These are phyloP conservation scores for Synergus itoensis DNA, from an alignment of 2,888 invertebrate species.

Conservation along the genomic window DNA sequence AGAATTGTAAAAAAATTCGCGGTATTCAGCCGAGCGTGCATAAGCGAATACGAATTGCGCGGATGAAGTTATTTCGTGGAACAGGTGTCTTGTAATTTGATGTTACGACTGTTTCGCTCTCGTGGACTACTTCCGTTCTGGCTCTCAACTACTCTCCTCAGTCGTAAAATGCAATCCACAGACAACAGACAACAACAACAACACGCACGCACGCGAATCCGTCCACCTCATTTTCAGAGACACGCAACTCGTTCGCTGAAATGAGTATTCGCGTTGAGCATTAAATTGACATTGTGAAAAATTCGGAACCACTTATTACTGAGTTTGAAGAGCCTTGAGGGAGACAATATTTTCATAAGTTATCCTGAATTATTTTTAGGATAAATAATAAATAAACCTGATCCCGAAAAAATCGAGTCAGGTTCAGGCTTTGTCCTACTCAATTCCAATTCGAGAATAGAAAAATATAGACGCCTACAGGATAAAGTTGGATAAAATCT, in stretches of 20 bases:
- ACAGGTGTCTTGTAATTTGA: conserved; percentile 74
- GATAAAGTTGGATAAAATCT: no score
- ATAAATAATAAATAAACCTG: neutral
- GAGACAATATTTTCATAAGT: neutral
- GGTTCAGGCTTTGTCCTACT: neutral
- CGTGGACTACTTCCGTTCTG: conserved; percentile 60
- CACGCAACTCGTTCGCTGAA: conserved; percentile 28
- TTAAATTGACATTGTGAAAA: conserved; percentile 22
- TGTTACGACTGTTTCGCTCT: conserved; percentile 56
- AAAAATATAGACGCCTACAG: no score
- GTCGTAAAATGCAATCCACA: conserved; percentile 38
- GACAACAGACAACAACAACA: no score
- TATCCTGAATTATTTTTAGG: neutral
- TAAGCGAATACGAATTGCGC: conserved; percentile 50
- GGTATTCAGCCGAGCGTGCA: neutral
- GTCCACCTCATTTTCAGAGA: conserved; percentile 26
- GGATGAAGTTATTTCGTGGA: conserved; percentile 67
- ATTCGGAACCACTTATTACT: neutral
- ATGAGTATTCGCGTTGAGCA: conserved; percentile 16
- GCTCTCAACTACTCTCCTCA: conserved; percentile 8
- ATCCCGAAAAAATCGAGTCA: no score
- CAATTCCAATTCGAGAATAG: neutral
- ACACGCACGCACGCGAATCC: conserved; percentile 37
- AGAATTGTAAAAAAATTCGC: neutral
- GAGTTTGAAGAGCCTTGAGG: neutral